A percentile compares a stretch with the other conserved stretches of the same genome.
phyloP scores from a whole-genome alignment of 1,140 invertebrate species.

The Oncopeltus fasciatus region DNA sequence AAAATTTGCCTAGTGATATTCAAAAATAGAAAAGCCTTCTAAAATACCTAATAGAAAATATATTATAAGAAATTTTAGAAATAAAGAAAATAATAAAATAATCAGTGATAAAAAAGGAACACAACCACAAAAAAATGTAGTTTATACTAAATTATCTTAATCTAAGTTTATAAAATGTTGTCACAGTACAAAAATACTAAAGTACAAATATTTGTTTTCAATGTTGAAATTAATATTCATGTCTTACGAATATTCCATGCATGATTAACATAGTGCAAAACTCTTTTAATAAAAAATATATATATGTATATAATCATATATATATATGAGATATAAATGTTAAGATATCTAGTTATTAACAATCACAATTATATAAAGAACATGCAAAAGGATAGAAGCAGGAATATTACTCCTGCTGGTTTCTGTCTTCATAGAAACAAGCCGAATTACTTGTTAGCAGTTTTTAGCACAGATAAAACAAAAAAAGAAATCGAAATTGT shows the following conservation, averaged over 20 bases:
- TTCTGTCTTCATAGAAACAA: neutral
- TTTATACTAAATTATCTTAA: slow-evolving; percentile 21
- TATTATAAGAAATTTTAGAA: slow-evolving; percentile 12
- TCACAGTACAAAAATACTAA: slow-evolving; percentile 26
- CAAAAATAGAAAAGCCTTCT: slow-evolving; percentile 19
- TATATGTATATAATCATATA: slow-evolving; percentile 19
- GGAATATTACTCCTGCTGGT: neutral
- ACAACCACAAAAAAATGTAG: slow-evolving; percentile 21
- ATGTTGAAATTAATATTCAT: slow-evolving; percentile 23
- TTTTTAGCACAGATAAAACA: too few species aligned
- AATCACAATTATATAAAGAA: slow-evolving; percentile 22
- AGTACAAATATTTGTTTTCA: slow-evolving; percentile 23
- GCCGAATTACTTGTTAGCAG: slow-evolving; percentile 2
- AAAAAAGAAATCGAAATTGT: too few species aligned
- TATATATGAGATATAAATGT: slow-evolving; percentile 18
- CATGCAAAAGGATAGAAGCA: slow-evolving; percentile 20
- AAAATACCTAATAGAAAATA: slow-evolving; percentile 19
- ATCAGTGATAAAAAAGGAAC: slow-evolving; percentile 22
- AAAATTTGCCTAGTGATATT: slow-evolving; percentile 19
- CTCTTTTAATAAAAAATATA: slow-evolving; percentile 23
- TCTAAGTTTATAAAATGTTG: slow-evolving; percentile 21
- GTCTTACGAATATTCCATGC: slow-evolving; percentile 21
- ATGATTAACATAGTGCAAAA: slow-evolving; percentile 23
- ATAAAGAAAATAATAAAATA: slow-evolving; percentile 19
- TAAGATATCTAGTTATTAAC: slow-evolving; percentile 20